Evolutionary conservation across 2,888 invertebrate genomes (phyloP), one percentile per base, ranked within the genome.

Genomic region (Smittia sp.): DNA sequence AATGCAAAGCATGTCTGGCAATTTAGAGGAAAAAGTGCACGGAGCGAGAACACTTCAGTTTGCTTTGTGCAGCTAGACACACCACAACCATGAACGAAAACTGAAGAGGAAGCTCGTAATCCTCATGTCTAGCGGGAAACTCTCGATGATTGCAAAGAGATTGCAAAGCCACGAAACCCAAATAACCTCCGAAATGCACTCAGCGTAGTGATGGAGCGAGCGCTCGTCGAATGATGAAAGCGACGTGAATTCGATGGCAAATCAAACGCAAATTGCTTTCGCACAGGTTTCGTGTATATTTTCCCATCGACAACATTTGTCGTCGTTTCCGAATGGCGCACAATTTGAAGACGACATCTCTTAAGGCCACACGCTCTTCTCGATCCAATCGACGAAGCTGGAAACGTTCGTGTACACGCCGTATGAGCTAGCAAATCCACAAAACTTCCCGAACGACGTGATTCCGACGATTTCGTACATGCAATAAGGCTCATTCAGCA

Each of bases 401-500:
- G 80, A 79, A 0, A 84, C 81, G 74, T 79, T 79, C 1, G 82
- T 80, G 75, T 84, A 84, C 20, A 84, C 78, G 0, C 81, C 83
- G 0, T 84, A 84, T 0, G 80, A 80, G 76, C 81, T 79, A 39
- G 78, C 75, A 52, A 79, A 79, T 1, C 80, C 84, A 58, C 84
- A 84, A 70, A 81, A 81, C 76, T 80, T 79, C 9, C 84, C 84
- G 74, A 84, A 83, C 58, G 83, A 84, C 1, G 83, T 83, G 0
- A 84, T 76, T 13, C 84, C 84, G 9, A 83, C 78, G 25, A 84
- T 73, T 75, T 79, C 80, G 76, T 81, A 83, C 77, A 82, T 80
- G 75, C 84, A 84, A 54, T 79, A 77, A 3, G 80, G 80, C 1
- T 77, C 76, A 1, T 76, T 74, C 22, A 81, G 76, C 2, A 80